phyloP scores from a whole-genome alignment of 2,797 vertebrate genomes.

The Staurois parvus region DNA sequence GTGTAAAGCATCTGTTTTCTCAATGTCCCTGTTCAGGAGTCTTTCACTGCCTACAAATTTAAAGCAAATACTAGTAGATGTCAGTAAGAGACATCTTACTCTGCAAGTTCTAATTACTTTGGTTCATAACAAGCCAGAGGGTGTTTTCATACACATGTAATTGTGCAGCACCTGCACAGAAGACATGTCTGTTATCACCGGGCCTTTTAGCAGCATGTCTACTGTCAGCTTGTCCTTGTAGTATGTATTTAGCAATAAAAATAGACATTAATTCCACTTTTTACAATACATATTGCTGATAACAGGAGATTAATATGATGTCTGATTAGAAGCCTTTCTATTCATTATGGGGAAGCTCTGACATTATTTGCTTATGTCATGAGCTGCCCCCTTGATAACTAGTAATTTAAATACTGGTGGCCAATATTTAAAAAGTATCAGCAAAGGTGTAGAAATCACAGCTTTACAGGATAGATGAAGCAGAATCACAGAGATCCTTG shows the following conservation, averaged over 20 bases:
- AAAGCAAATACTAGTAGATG: conserved; percentile 61
- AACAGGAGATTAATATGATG: conserved; percentile 30
- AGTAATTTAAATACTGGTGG: too few relatives aligned
- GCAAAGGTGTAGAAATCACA: too few relatives aligned
- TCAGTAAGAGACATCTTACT: conserved; percentile 63
- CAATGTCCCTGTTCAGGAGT: conserved; percentile 52
- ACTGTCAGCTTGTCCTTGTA: conserved; percentile 20
- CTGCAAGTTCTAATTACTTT: conserved; percentile 64
- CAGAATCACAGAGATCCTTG: too few relatives aligned
- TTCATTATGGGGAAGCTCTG: too few relatives aligned
- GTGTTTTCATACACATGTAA: conserved; percentile 17
- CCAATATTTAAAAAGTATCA: too few relatives aligned
- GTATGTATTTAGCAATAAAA: conserved; percentile 35
- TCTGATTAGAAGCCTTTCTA: conserved; percentile 2
- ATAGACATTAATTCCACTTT: conserved; percentile 1
- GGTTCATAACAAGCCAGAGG: conserved; percentile 12
- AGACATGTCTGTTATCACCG: neutral
- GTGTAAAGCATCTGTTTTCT: fast-evolving
- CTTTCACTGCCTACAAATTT: conserved; percentile 56
- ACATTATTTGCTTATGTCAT: too few relatives aligned
- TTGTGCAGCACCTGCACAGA: neutral
- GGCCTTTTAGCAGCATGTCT: conserved; percentile 1
- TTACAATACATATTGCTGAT: conserved; percentile 7
- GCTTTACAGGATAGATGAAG: too few relatives aligned
- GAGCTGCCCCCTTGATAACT: too few relatives aligned